Base-by-base conservation (phyloP, 2,797 vertebrate species). In the Apodemus agrarius region DNA sequence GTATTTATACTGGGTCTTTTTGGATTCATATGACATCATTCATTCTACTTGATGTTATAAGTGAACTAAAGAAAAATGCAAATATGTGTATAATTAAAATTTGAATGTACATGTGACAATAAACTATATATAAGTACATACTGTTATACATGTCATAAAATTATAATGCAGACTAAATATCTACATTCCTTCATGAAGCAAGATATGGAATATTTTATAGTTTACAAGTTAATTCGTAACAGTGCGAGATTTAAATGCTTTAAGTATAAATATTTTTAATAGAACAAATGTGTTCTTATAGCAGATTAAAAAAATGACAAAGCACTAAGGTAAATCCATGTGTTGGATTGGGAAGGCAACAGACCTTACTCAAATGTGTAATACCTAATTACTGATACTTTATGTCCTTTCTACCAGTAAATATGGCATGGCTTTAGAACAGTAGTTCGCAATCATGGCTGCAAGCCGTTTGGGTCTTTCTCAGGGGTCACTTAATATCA, bases 251-350 rank as follows among this genome's bases (percentile, higher is more conserved):
- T 90, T 76, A 46, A 13, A 72, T 14, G 3, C 4, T 40, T 76
- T 95, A 93, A 90, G 93, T 67, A 81, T 14, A 95, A 95, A 79
- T 12, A 9, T 31, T 65, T 61, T 84, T 65, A 46, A 76, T 84
- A 65, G 74, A n/a, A 85, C 52, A 91, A 34, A 22, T 81, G 24
- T 79, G 10, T 43, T 78, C 85, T 72, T 74, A 59, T 26, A 86
- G 75, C 86, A 83, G 81, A 52, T 16, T 74, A 75, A 82, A 49
- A 79, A 75, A 82, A 49, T 34, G 40, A n/a, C 1, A 8, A 90
- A 78, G 29, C 17, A 59, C 4, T 89, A 86, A 61, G 16, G 59
- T 13, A 88, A 90, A 75, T 17, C 3, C 0, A 0, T 37, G 7
- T 81, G 31, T 89, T 54, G 6, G 6, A 12, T 9, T 82, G 82